Conservation (phyloP, 1,140 invertebrate species). For the Coptotermes formosanus region DNA sequence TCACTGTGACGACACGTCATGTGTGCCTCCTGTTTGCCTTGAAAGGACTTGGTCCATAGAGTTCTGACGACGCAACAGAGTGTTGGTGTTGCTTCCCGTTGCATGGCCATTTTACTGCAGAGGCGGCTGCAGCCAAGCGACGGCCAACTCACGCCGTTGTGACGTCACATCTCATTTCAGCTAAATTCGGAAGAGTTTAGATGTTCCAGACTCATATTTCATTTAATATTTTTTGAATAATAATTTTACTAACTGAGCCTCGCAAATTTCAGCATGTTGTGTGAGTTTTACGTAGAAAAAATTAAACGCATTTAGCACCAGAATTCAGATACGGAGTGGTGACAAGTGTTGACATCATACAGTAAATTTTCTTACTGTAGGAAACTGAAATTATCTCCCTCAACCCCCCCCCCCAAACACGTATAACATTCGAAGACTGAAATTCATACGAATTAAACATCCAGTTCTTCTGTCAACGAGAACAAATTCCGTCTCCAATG, state of each 20-base stretch:
- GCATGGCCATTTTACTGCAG: not conserved
- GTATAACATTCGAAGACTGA: too few species aligned
- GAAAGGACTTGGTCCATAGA: not conserved
- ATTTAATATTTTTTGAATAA: not conserved
- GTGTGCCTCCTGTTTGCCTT: not conserved
- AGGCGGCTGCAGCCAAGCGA: not conserved
- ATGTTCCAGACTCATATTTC: not conserved
- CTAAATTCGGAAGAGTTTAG: not conserved
- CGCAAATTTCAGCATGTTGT: not conserved
- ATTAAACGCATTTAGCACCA: not conserved
- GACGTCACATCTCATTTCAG: not conserved
- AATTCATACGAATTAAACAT: too few species aligned
- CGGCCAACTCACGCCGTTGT: not conserved
- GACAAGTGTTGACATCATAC: not conserved
- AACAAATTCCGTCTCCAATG: too few species aligned
- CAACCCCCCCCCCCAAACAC: too few species aligned
- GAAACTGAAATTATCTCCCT: too few species aligned
- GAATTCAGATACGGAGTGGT: not conserved
- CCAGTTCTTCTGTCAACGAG: too few species aligned
- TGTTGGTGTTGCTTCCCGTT: constrained; percentile 4
- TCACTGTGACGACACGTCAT: not conserved
- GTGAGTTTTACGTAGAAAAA: not conserved
- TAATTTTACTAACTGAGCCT: not conserved
- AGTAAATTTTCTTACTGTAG: too few species aligned
- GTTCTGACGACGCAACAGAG: not conserved